These are phyloP conservation scores for Lampropteryx suffumata DNA, from an alignment of 2,888 invertebrate genomes.

Conservation along the genomic window DNA sequence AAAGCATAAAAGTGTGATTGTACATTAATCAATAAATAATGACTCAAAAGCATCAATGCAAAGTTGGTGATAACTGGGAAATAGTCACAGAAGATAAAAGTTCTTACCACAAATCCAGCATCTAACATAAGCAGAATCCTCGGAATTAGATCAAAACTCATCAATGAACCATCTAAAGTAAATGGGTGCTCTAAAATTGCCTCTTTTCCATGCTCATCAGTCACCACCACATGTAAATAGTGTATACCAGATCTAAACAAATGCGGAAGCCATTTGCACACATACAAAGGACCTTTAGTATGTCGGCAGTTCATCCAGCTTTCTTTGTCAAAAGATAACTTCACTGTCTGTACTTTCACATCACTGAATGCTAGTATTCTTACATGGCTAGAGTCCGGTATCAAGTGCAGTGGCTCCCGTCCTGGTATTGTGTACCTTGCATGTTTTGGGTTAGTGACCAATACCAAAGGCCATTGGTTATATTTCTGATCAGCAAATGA, in stretches of 20 bases:
- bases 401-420: slow-evolving; percentile 87
- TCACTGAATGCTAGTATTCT: slow-evolving; percentile 91
- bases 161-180: slow-evolving; percentile 87
- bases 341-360: slow-evolving; percentile 84
- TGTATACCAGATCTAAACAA: slow-evolving; percentile 86
- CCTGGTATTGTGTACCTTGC: slow-evolving; percentile 87
- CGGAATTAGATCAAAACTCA: slow-evolving; percentile 86
- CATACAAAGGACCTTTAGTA: slow-evolving; percentile 87
- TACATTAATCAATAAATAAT: too few relatives aligned
- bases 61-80: too few relatives aligned
- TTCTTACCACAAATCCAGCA: slow-evolving; percentile 87
- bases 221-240: slow-evolving; percentile 83
- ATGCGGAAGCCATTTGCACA: slow-evolving; percentile 87
- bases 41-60: too few relatives aligned
- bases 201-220: slow-evolving; percentile 82
- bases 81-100: too few relatives aligned
- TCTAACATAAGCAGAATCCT: slow-evolving; percentile 90
- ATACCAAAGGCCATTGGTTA: slow-evolving; percentile 90
- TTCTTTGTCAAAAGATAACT: slow-evolving; percentile 85
- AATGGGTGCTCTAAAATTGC: slow-evolving; percentile 86
- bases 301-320: slow-evolving; percentile 85
- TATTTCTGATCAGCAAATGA: slow-evolving; percentile 91
- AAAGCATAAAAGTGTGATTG: too few relatives aligned
- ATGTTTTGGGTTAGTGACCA: slow-evolving; percentile 96
- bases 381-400: slow-evolving; percentile 89